Evolutionary conservation across 2,113 vertebrate genomes (phyloP).

Genomic region (Turdus rufiventris): DNA sequence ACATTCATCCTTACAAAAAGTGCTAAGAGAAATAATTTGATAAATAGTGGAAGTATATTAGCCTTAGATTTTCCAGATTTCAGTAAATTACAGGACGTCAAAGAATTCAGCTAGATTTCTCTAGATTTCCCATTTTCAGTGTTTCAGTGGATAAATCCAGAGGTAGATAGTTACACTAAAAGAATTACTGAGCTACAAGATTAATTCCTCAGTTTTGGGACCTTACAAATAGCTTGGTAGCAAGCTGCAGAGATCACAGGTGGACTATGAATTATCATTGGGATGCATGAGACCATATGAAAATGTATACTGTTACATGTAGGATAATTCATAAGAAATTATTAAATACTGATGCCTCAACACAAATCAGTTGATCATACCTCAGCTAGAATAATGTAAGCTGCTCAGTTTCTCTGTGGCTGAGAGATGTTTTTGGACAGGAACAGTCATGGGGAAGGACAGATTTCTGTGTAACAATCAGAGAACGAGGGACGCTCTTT

Average conservation of each 20-base stretch:
- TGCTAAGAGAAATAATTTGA: background rate
- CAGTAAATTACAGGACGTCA: background rate
- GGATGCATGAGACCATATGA: background rate
- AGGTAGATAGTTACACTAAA: background rate
- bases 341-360: background rate
- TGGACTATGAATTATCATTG: background rate
- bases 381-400: background rate
- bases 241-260: background rate
- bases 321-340: background rate
- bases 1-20: background rate
- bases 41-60: background rate
- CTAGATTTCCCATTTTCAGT: background rate
- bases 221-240: background rate
- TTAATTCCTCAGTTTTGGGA: background rate
- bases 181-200: background rate
- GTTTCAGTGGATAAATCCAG: background rate
- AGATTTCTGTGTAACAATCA: background rate
- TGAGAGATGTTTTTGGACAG: background rate
- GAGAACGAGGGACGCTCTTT: background rate
- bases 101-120: background rate
- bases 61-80: background rate
- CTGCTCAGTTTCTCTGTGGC: background rate
- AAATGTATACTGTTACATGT: background rate
- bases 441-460: background rate
- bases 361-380: background rate